phyloP scores from a whole-genome alignment of 2,113 vertebrate genomes.

The Xenopus borealis region DNA sequence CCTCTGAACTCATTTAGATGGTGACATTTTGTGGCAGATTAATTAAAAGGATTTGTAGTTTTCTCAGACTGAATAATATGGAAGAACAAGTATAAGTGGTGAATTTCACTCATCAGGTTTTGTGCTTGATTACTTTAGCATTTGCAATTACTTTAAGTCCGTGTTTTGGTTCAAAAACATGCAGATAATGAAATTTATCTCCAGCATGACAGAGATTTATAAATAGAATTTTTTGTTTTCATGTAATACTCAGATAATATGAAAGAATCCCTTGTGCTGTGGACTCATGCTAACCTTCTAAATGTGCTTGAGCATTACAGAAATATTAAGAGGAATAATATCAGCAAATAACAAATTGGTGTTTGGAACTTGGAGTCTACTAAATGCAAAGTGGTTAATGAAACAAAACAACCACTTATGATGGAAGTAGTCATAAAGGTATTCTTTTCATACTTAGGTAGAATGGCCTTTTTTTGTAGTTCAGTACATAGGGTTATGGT shows the following conservation, averaged over 20 bases:
- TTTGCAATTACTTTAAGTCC: conserved; percentile 42
- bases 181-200: conserved; percentile 14
- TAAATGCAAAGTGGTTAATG: too few relatives aligned
- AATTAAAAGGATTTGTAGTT: conserved; percentile 66
- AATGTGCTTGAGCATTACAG: too few relatives aligned
- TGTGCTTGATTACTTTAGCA: conserved; percentile 49
- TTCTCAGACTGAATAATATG: conserved; percentile 48
- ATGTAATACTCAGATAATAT: not conserved
- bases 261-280: not conserved
- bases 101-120: conserved; percentile 49
- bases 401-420: too few relatives aligned
- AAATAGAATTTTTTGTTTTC: not conserved
- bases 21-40: conserved; percentile 61
- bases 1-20: conserved; percentile 61
- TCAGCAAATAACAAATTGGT: too few relatives aligned
- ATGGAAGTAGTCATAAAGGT: too few relatives aligned
- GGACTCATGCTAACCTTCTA: too few relatives aligned
- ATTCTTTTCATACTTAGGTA: too few relatives aligned
- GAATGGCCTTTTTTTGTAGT: too few relatives aligned
- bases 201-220: not conserved
- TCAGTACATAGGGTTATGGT: too few relatives aligned
- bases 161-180: conserved; percentile 45
- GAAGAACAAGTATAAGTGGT: conserved; percentile 48
- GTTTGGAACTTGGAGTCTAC: too few relatives aligned
- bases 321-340: too few relatives aligned